A percentile compares a stretch with the other conserved stretches of the same genome.
phyloP scores from a whole-genome alignment of 2,797 vertebrate species.

The Megaceryle alcyon region DNA sequence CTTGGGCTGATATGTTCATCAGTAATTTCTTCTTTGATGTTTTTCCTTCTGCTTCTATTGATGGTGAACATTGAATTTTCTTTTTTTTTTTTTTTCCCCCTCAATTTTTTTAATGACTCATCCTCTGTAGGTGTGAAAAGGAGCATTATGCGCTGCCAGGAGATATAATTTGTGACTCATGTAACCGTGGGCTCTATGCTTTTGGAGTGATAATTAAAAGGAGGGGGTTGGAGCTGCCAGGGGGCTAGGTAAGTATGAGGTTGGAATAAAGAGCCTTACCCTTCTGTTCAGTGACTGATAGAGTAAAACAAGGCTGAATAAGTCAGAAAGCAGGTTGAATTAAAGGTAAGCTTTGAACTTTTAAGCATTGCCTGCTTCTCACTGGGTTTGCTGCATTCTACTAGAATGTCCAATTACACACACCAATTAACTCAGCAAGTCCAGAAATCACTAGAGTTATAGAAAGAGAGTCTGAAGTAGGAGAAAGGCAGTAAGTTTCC shows the following conservation, averaged over 20 bases:
- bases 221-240: slow-evolving; percentile 22
- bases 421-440: background rate
- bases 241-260: slow-evolving; percentile 12
- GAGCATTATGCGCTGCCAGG: slow-evolving; percentile 26
- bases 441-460: background rate
- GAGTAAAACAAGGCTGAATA: background rate
- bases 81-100: no score
- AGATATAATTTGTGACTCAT: slow-evolving; percentile 61
- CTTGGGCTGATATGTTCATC: background rate
- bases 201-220: slow-evolving; percentile 57
- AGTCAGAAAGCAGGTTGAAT: background rate
- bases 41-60: background rate
- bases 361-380: background rate
- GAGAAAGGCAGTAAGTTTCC: background rate
- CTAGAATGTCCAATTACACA: background rate
- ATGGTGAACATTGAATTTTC: background rate
- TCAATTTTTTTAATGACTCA: slow-evolving; percentile 44
- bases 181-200: slow-evolving; percentile 36
- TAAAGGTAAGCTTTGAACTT: slow-evolving; percentile 10
- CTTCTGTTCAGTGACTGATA: background rate
- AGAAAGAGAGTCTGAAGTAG: background rate
- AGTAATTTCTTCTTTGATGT: background rate
- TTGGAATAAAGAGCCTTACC: slow-evolving; percentile 15
- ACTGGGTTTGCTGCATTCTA: background rate
- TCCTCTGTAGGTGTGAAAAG: slow-evolving; percentile 61